Base-by-base conservation (phyloP, 2,113 vertebrate genomes). In the Tenrec ecaudatus region DNA sequence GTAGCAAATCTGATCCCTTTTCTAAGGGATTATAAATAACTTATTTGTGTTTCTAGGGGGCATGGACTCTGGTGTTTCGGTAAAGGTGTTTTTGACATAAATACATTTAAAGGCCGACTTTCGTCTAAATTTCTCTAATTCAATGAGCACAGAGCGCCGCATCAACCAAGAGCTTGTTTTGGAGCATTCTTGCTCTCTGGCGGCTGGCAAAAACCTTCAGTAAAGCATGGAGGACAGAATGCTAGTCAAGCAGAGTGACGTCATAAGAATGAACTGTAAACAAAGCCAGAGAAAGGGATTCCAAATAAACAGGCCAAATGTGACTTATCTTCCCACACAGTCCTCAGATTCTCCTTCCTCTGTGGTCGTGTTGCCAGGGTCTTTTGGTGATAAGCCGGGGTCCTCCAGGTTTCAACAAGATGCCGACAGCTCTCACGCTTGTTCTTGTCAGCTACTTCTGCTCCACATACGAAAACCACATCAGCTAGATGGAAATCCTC, bases 391-490 rank as follows among this genome's bases (percentile, higher is more conserved):
- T 95, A 94, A 95, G 82, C 92, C 47, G 57, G 29, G 36, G 77
- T 47, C n/a, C 15, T 82, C 75, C 19, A 40, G 82, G 88, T 90
- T 95, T 91, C 75, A 90, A 25, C 66, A 88, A 89, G 58, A 86
- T 62, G 66, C 89, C 95, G 71, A 78, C 83, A 83, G 91, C 95
- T 88, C 62, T 77, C 62, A 82, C 79, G 90, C 14, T 3, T 66
- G 80, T 90, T 91, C 86, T 92, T 92, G 47, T 94, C 95, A 91
- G 94, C 90, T 68, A 19, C 93, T 96, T 96, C 87, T 95, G 73
- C 79, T 89, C 90, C 84, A 95, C 92, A 91, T 43, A 43, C 14
- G 27, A 95, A 92, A 88, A 53, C 77, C 33, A 12, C 89, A 84
- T 95, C 64, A 94, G 84, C 79, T 89, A 75, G 71, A 62, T 96